Evolutionary conservation across 1,140 invertebrate genomes (phyloP), one percentile per base, ranked within the genome.

Genomic region (Pentalonia nigronervosa): DNA sequence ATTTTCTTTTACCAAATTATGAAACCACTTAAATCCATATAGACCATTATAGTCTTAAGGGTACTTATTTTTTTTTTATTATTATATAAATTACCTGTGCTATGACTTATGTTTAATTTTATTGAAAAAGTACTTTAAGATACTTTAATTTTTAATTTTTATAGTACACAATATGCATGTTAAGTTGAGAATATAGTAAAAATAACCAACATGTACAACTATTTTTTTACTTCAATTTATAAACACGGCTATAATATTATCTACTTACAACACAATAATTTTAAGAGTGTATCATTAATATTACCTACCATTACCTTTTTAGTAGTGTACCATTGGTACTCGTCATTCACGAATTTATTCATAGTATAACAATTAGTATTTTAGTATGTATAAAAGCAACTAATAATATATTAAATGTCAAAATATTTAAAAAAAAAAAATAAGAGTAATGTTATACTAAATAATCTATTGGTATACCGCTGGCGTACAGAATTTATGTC

Each of bases 31-130:
- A 34, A 87, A 87, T 47, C 30, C 41, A 47, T 48, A 87, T 45
- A 36, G 20, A 84, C 34, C 36, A 45, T 94, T 94, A 7, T 95
- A 99, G 98, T 99, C 96, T 97, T n/a, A 67, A n/a, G 60, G 30
- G 60, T 67, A n/a, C 60, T 67, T 67, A n/a, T n/a, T 67, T 67
- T 14, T 67, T n/a, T 67, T 48, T 0, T 53, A 21, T 67, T 67
- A 30, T 17, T 67, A n/a, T n/a, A 67, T n/a, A 67, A 67, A 67
- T 67, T 14, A 67, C 60, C 60, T 67, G 11, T n/a, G 30, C 60
- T 67, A 67, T 17, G 60, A 67, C 60, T 67, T 67, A 67, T 67
- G 60, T 67, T 67, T 67, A 67, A n/a, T 67, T 67, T n/a, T 67
- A 67, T 67, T 67, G 60, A 67, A 67, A 67, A 67, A 67, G 11